Percentiles rank a stretch among this genome's conserved stretches.
phyloP scores from a whole-genome alignment of 2,888 invertebrate species.

The Selenia dentaria region DNA sequence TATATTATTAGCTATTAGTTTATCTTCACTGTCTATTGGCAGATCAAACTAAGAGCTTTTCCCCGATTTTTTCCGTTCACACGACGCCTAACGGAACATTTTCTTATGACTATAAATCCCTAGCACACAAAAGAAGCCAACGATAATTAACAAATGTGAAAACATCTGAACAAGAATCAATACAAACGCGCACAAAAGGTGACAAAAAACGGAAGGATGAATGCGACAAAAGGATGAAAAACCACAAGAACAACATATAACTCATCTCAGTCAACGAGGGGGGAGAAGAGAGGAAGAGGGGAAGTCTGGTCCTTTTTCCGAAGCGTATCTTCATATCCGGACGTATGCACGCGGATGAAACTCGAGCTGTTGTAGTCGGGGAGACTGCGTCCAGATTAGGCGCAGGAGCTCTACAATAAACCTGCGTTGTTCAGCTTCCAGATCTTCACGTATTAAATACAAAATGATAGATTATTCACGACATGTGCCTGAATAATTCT shows the following conservation, averaged over 20 bases:
- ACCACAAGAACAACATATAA: slow-evolving; percentile 41
- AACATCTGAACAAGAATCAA: slow-evolving; percentile 55
- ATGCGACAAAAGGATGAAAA: slow-evolving; percentile 31
- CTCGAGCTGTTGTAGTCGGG: slow-evolving; percentile 26
- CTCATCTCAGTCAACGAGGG: slow-evolving; percentile 32
- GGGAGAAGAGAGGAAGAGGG: slow-evolving; percentile 10
- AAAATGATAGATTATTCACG: too few species aligned
- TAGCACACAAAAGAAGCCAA: slow-evolving; percentile 2
- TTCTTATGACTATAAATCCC: background rate
- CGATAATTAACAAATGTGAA: slow-evolving; percentile 36
- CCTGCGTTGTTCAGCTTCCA: too few species aligned
- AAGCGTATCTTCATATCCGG: slow-evolving; percentile 81
- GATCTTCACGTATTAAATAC: too few species aligned
- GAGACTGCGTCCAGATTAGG: slow-evolving; percentile 12
- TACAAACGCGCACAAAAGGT: slow-evolving; percentile 56
- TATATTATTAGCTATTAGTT: too few species aligned
- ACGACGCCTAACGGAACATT: too few species aligned
- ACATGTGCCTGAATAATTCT: too few species aligned
- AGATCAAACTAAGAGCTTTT: too few species aligned
- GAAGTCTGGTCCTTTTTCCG: slow-evolving; percentile 67
- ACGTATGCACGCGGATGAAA: slow-evolving; percentile 32
- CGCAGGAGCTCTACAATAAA: too few species aligned
- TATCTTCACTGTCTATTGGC: too few species aligned
- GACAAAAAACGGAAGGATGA: slow-evolving; percentile 45
- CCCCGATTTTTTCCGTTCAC: too few species aligned